These are phyloP conservation scores for Typhlomys cinereus DNA, from an alignment of 2,113 vertebrate species.

Conservation along the genomic window DNA sequence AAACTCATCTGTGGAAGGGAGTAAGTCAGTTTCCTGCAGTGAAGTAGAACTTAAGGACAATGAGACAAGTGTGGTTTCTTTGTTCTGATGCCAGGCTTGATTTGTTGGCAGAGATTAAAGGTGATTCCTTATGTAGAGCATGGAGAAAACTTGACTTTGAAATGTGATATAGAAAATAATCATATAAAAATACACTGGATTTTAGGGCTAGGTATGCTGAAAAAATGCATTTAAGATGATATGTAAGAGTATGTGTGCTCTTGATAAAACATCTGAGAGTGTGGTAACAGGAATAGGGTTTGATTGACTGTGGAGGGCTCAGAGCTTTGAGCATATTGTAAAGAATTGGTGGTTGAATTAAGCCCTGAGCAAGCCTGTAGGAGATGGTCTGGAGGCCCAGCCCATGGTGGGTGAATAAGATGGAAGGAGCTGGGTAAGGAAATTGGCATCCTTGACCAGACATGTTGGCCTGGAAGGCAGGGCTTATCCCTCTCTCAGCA, in stretches of 20 bases:
- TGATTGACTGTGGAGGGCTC: too few species aligned
- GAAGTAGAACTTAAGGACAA: not conserved
- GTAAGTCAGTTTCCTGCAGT: constrained; percentile 17
- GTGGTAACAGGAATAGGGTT: not conserved
- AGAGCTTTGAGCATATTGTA: too few species aligned
- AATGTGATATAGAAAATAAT: not conserved
- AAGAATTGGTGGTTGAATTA: too few species aligned
- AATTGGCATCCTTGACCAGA: too few species aligned
- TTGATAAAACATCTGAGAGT: constrained; percentile 27
- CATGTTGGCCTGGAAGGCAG: too few species aligned
- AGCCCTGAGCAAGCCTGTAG: too few species aligned
- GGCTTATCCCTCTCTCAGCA: too few species aligned
- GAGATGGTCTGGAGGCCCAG: too few species aligned
- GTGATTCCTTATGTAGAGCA: constrained; percentile 2
- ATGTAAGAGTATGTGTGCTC: not conserved
- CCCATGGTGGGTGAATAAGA: too few species aligned
- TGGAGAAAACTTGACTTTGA: not conserved
- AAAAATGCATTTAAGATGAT: not conserved
- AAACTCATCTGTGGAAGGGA: constrained; percentile 5
- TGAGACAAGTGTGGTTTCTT: not conserved
- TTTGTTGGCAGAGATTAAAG: constrained; percentile 32
- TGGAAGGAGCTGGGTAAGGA: too few species aligned
- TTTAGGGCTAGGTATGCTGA: not conserved
- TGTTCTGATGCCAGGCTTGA: not conserved
- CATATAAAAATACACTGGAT: not conserved